phyloP scores from a whole-genome alignment of 2,888 invertebrate species.

The Hypsopygia costalis region DNA sequence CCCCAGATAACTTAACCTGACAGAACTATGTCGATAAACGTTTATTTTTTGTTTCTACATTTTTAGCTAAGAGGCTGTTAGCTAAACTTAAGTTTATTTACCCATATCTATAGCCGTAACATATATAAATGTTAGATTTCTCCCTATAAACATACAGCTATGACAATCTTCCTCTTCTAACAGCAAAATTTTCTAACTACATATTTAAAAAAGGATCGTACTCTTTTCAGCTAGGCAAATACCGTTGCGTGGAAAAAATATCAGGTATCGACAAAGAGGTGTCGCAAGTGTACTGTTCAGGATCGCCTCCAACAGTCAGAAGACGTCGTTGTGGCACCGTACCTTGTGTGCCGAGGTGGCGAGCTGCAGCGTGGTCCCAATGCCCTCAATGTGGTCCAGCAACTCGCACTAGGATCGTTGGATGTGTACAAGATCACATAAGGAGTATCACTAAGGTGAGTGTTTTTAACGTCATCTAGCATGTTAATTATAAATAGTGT shows the following conservation, averaged over 20 bases:
- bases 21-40: too few relatives aligned
- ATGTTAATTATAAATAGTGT: too few relatives aligned
- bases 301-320: constrained; percentile 82
- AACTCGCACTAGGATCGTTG: constrained; percentile 84
- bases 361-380: constrained; percentile 86
- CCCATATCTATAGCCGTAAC: too few relatives aligned
- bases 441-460: constrained; percentile 67
- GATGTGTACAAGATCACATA: constrained; percentile 84
- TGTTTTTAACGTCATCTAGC: too few relatives aligned
- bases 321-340: constrained; percentile 86
- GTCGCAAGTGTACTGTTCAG: constrained; percentile 64
- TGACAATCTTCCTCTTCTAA: too few relatives aligned
- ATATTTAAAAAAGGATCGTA: neutral
- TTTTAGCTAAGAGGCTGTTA: too few relatives aligned
- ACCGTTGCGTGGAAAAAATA: constrained; percentile 84
- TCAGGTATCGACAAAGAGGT: constrained; percentile 83
- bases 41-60: too few relatives aligned
- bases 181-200: too few relatives aligned
- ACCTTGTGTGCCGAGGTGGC: constrained; percentile 92
- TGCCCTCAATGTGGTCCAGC: constrained; percentile 92
- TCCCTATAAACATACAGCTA: too few relatives aligned
- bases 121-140: too few relatives aligned
- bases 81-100: too few relatives aligned
- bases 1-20: too few relatives aligned
- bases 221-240: constrained; percentile 81